Evolutionary conservation across 2,113 vertebrate species (phyloP).

Genomic region (Danio rerio): DNA sequence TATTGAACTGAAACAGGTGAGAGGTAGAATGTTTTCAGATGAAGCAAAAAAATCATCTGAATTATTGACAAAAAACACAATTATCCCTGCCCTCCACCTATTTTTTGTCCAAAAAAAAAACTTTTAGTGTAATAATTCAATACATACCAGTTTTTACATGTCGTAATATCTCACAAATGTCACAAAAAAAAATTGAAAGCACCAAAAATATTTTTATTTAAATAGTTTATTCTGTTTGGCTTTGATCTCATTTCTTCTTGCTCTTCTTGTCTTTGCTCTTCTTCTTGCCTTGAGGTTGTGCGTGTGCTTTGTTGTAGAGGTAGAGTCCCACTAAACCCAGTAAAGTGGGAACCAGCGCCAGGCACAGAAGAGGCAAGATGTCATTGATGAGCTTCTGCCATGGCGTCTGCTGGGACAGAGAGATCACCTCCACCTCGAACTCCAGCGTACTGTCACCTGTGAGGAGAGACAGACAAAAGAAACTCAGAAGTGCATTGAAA

Average conservation of each 20-base stretch:
- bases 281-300: conserved; percentile 86
- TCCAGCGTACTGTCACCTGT: conserved; percentile 86
- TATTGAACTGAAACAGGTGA: too few species aligned
- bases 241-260: conserved; percentile 90
- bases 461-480: background rate
- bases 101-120: too few species aligned
- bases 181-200: background rate
- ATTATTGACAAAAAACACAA: too few species aligned
- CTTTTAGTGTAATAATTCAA: too few species aligned
- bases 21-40: too few species aligned
- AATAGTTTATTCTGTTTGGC: conserved; percentile 75
- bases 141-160: too few species aligned
- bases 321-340: conserved; percentile 90
- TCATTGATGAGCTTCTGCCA: conserved; percentile 90
- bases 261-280: conserved; percentile 94
- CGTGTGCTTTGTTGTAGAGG: conserved; percentile 88
- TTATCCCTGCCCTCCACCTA: too few species aligned
- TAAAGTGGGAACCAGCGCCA: conserved; percentile 87
- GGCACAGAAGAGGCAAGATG: conserved; percentile 84
- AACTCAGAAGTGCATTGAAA: background rate
- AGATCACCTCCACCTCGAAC: conserved; percentile 93
- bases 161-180: too few species aligned
- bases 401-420: conserved; percentile 81
- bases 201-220: conserved; percentile 67
- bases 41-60: too few species aligned